Percentiles rank a stretch among this genome's conserved stretches.
These are phyloP conservation scores for Adela reaumurella DNA, from an alignment of 2,888 invertebrate species.

Conservation along the genomic window DNA sequence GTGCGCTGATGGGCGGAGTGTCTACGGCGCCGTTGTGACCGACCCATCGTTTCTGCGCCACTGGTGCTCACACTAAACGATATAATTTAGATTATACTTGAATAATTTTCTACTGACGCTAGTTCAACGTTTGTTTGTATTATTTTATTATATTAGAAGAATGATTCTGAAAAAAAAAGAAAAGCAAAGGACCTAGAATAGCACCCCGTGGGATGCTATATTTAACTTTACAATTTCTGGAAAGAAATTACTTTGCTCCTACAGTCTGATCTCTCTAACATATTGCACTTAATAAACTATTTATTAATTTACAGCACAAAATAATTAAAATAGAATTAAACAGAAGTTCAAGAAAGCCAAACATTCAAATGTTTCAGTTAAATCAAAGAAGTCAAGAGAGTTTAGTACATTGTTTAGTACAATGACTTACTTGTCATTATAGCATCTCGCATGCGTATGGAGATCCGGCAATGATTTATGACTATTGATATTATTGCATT, in stretches of 20 bases:
- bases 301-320: too few relatives aligned
- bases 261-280: too few relatives aligned
- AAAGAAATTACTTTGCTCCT: too few relatives aligned
- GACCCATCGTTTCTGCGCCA: conserved; percentile 37
- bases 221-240: too few relatives aligned
- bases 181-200: background rate
- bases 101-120: too few relatives aligned
- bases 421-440: conserved; percentile 45
- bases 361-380: too few relatives aligned
- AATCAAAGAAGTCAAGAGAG: too few relatives aligned
- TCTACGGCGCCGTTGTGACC: conserved; percentile 38
- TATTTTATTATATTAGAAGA: background rate
- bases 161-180: background rate
- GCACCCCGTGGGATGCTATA: background rate
- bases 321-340: too few relatives aligned
- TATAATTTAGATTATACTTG: background rate
- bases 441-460: conserved; percentile 57
- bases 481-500: conserved; percentile 59
- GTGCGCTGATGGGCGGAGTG: conserved; percentile 44
- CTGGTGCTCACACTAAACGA: conserved; percentile 23
- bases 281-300: too few relatives aligned
- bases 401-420: too few relatives aligned
- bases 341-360: too few relatives aligned
- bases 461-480: conserved; percentile 84
- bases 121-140: background rate